Evolutionary conservation across 2,888 invertebrate genomes (phyloP).

Genomic region (Thecocarcelia acutangulata): DNA sequence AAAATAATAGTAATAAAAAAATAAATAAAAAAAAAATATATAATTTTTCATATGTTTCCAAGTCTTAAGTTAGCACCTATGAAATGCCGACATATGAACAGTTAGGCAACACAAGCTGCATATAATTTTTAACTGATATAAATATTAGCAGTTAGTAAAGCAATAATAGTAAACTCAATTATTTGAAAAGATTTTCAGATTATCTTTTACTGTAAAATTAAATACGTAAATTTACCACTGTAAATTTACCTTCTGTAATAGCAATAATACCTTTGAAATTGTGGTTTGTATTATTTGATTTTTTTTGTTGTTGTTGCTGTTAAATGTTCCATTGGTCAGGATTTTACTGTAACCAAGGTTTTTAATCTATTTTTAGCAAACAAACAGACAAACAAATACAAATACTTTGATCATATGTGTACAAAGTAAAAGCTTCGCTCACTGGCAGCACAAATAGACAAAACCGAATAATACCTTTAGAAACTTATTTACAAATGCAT

Average conservation of each 20-base stretch:
- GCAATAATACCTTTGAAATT: not conserved
- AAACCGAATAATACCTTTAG: not conserved
- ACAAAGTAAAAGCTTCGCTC: not conserved
- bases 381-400: conserved; percentile 31
- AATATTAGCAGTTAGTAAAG: no score
- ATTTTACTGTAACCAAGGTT: conserved; percentile 61
- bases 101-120: no score
- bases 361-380: conserved; percentile 63
- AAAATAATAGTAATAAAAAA: no score
- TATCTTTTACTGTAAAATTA: no score
- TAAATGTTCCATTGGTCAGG: conserved; percentile 24
- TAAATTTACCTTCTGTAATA: not conserved
- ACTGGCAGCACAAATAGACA: conserved; percentile 13
- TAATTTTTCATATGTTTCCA: no score
- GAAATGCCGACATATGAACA: no score
- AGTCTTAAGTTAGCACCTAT: no score
- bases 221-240: no score
- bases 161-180: no score
- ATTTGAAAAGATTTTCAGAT: not conserved
- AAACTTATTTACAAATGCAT: conserved; percentile 10
- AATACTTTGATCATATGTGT: conserved; percentile 5
- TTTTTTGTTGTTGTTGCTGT: conserved; percentile 14
- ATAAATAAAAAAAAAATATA: no score
- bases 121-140: no score
- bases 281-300: conserved; percentile 25